Percentiles rank a stretch among this genome's conserved stretches.
phyloP scores from a whole-genome alignment of 2,113 vertebrate species.

The Odocoileus virginianus region DNA sequence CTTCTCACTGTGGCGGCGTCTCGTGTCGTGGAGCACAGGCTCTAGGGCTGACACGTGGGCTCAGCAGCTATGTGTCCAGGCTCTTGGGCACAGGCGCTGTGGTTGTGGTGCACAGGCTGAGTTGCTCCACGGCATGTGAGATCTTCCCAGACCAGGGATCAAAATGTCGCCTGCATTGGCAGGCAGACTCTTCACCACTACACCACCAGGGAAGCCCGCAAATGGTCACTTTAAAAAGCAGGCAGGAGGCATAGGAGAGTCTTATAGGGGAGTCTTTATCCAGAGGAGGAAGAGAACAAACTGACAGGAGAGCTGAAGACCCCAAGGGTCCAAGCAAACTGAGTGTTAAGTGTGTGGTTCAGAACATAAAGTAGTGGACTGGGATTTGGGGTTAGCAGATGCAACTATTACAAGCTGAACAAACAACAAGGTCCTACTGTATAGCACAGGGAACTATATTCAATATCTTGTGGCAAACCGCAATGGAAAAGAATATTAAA shows the following conservation, averaged over 20 bases:
- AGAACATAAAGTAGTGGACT: background rate
- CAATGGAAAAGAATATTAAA: background rate
- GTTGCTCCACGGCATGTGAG: background rate
- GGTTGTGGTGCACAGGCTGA: background rate
- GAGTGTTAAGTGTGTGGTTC: background rate
- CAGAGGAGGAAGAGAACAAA: background rate
- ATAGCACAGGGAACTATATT: background rate
- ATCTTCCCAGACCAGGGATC: background rate
- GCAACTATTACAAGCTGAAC: background rate
- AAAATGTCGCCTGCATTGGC: rapidly evolving
- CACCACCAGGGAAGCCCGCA: background rate
- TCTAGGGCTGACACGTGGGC: background rate
- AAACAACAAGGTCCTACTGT: background rate
- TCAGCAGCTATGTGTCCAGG: background rate
- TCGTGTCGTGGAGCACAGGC: background rate
- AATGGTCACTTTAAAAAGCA: background rate
- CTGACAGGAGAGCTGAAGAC: background rate
- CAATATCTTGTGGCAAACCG: background rate
- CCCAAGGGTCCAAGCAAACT: background rate
- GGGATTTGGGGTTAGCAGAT: background rate
- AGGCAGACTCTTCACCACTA: background rate
- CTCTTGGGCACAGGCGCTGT: background rate
- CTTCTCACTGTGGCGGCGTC: rapidly evolving
- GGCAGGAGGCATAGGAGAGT: rapidly evolving
- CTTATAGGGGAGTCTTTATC: background rate